Base-by-base conservation (phyloP, 2,797 vertebrate species). In the Pyrocephalus nanus region DNA sequence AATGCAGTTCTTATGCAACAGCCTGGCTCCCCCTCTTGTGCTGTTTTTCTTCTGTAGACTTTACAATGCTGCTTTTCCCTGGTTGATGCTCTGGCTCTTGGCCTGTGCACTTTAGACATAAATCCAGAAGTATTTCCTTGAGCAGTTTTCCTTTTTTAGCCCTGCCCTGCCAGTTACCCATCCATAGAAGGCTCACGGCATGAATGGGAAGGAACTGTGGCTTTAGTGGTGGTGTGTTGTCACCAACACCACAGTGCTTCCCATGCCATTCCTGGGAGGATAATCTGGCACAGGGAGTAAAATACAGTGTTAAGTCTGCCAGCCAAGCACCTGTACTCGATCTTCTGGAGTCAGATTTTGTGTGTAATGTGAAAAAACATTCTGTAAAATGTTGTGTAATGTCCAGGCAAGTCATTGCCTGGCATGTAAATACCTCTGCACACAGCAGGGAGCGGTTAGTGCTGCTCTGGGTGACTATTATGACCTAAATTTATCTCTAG, bases 101-200 rank as follows among this genome's bases (percentile, higher is more conserved):
- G 85, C 62, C 92, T 90, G 47, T 89, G 54, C 60, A 77, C 91
- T 97, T 96, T 85, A 75, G 77, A 60, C 58, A 23, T 83, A 29
- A 26, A 65, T 88, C 73, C 12, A 38, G 51, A 86, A 86, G 34
- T 34, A 89, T 30, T 90, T 91, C 73, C 73, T 73, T 60, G 29
- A 87, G 64, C 29, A 40, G 32, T 42, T 76, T 79, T 53, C 55
- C 78, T 53, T 69, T 53, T 87, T 89, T 43, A 91, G 47, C 51
- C 4, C n/a, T 86, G 69, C 45, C n/a, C 71, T 88, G 32, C 27
- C 22, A 13, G 40, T 77, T 66, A 60, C 32, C 43, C 57, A 19
- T 78, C 42, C 43, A 27, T 1, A 61, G 51, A 84, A 75, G 10
- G 79, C 77, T 81, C 67, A 88, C 71, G 86, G 74, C 25, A 27